Evolutionary conservation across 53 echinoderm and acorn worm genomes (phyloP), one percentile per base, ranked within the genome.

Genomic region (Echinarachnius parma): DNA sequence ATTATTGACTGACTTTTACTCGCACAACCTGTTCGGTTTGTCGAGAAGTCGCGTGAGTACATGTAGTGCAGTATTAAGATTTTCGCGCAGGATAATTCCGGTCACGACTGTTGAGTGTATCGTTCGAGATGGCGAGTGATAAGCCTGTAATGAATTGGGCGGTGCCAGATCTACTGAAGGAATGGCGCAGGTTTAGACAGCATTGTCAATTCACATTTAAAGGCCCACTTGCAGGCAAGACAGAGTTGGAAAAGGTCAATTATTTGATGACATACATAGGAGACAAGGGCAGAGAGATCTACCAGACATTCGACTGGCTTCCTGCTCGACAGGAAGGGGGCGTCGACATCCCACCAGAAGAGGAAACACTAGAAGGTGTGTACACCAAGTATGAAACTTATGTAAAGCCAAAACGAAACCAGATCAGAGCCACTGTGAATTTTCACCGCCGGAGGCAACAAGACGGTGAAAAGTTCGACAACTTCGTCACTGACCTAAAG

Each of bases 181-280:
- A 80, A 35, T 80, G 80, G 80, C 34, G 34, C n/a, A 28, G 80
- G 5, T 80, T 68, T 33, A 80, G 59, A 34, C 80, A 80, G 15
- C 80, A 80, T n/a, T 80, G 80, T 48, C 68, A 80, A 31, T 80
- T 80, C 25, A 67, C 67, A 30, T 59, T 80, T 23, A 65, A 65
- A 46, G 77, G 84, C n/a, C 89, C 84, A 30, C 74, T 84, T 39
- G 80, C 84, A 14, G 50, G 46, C 9, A 89, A 84, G 48, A 29
- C 84, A 7, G 81, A 89, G 47, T 50, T 77, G 3, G 78, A 84
- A 62, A 62, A 64, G 53, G 78, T 89, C 1, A 84, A 84, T 50
- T 80, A 89, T 28, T 37, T 89, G 33, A 89, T 89, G 81, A 89
- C 84, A 5, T 84, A 80, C 60, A 84, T 64, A 9, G 84, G 84